phyloP scores from a whole-genome alignment of 2,113 vertebrate species.

The Dipodomys ordii region DNA sequence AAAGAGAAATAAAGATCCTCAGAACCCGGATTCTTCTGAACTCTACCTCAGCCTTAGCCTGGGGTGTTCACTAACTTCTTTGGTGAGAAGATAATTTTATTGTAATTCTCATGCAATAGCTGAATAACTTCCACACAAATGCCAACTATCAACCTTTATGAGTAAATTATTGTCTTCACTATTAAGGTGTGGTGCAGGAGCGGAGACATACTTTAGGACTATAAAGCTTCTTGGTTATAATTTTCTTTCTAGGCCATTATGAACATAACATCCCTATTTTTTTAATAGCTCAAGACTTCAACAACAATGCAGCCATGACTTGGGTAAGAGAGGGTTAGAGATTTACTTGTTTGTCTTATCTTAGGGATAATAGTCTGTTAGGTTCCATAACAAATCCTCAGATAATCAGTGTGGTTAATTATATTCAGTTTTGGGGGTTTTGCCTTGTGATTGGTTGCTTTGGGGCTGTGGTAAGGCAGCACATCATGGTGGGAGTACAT shows the following conservation, averaged over 20 bases:
- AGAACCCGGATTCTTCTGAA: constrained; percentile 79
- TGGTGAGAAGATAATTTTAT: constrained; percentile 90
- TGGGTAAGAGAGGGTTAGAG: neutral
- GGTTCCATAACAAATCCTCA: neutral
- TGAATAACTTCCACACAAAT: constrained; percentile 84
- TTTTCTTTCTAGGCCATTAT: constrained; percentile 85
- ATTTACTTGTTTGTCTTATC: neutral
- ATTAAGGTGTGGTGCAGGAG: constrained; percentile 84
- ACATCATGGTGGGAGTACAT: neutral
- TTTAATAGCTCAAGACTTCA: constrained; percentile 74
- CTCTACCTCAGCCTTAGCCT: constrained; percentile 82
- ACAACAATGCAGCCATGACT: neutral
- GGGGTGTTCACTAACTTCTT: constrained; percentile 82
- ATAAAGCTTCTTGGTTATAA: constrained; percentile 85
- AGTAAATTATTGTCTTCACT: constrained; percentile 86
- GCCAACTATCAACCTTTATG: constrained; percentile 86
- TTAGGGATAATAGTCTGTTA: neutral
- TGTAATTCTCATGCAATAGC: constrained; percentile 89
- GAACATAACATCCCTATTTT: constrained; percentile 81
- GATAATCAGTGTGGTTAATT: neutral
- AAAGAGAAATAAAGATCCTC: constrained; percentile 83
- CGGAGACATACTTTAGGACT: constrained; percentile 84
- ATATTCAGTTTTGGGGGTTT: neutral
- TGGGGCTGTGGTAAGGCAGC: neutral
- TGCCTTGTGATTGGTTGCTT: neutral